These are phyloP conservation scores for Argentina silus DNA, from an alignment of 2,797 vertebrate species.

Conservation along the genomic window DNA sequence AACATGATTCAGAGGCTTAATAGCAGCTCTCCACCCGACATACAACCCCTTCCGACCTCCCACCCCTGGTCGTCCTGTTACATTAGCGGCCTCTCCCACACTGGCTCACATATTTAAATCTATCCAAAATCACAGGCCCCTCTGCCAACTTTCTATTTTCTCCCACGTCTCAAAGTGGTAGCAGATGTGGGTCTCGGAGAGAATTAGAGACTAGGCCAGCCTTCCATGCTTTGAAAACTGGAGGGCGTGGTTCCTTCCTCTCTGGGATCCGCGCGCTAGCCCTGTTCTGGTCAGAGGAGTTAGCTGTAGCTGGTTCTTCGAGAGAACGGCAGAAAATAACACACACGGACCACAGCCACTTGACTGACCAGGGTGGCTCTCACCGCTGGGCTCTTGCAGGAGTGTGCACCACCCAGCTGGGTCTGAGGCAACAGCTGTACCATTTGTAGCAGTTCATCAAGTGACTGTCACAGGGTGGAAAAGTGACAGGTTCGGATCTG, in stretches of 20 bases:
- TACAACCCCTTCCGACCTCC: conserved; percentile 30
- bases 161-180: conserved; percentile 44
- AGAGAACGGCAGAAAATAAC: not conserved
- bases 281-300: conserved; percentile 11
- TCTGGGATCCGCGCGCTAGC: conserved; percentile 5
- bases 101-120: conserved; percentile 53
- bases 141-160: conserved; percentile 52
- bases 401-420: not conserved
- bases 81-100: conserved; percentile 39
- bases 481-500: too few species aligned
- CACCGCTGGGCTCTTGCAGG: not conserved
- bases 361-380: not conserved
- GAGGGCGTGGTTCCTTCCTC: conserved; percentile 29
- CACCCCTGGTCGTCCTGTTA: conserved; percentile 12
- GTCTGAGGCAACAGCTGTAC: not conserved
- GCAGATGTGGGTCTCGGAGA: conserved; percentile 51
- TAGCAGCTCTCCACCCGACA: not conserved
- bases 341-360: conserved; percentile 17
- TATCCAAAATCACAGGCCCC: conserved; percentile 58
- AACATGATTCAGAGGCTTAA: not conserved
- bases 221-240: conserved; percentile 23
- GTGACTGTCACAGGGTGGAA: not conserved
- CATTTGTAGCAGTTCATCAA: not conserved
- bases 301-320: conserved; percentile 2
- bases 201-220: conserved; percentile 48